A percentile compares a stretch with the other conserved stretches of the same genome.
Evolutionary conservation across 2,797 vertebrate species (phyloP).

Genomic region (Gila robusta): DNA sequence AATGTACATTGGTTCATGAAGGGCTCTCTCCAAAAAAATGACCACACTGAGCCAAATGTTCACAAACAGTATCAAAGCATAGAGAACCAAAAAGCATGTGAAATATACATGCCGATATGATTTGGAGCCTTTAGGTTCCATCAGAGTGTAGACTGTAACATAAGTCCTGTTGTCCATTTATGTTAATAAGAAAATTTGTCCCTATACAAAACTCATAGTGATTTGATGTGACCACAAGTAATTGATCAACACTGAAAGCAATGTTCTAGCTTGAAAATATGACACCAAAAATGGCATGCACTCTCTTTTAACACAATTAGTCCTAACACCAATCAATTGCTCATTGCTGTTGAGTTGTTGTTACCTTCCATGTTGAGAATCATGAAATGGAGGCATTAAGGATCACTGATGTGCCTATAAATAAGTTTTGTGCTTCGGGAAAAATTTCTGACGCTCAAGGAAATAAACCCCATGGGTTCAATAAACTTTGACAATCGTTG

Average conservation of each 20-base stretch:
- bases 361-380: background rate
- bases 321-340: background rate
- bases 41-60: constrained; percentile 33
- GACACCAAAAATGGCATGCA: background rate
- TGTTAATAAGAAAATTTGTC: background rate
- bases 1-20: constrained; percentile 57
- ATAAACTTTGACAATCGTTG: background rate
- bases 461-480: background rate
- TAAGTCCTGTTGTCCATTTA: constrained; percentile 7
- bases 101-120: constrained; percentile 7
- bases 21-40: constrained; percentile 44
- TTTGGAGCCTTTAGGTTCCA: background rate
- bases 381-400: background rate
- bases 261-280: background rate
- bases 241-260: background rate
- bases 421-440: background rate
- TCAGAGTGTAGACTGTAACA: constrained; percentile 16
- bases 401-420: background rate
- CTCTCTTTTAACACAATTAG: background rate
- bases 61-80: constrained; percentile 26
- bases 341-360: background rate
- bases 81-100: constrained; percentile 2
- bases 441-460: background rate
- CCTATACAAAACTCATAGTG: background rate
- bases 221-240: background rate